Base-by-base conservation (phyloP, 2,888 invertebrate genomes). In the Ptilodon capucinus region DNA sequence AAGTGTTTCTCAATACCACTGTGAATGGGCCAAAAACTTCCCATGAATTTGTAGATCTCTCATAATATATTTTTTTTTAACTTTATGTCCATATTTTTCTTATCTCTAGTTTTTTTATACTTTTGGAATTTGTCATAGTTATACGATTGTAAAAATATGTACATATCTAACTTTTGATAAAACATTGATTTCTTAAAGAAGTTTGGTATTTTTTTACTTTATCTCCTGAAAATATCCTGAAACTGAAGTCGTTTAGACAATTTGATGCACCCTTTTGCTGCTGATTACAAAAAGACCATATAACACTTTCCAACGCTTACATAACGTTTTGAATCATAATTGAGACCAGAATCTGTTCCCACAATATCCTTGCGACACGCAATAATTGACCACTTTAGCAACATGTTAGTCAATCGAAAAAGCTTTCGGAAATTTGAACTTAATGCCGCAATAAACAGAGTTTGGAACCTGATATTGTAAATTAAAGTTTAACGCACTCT, bases 321-420 rank as follows among this genome's bases (percentile, higher is more conserved):
- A 17, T 36, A 36, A 18, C 18, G 1, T 17, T 18, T 36, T 18
- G 11, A 17, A n/a, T 34, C 14, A 34, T 5, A 34, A 11, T 21
- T 21, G 35, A 34, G 25, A 44, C 41, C 39, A 44, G 36, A 36
- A 32, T 23, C 21, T 42, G 30, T 25, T 38, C 38, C 39, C 39
- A 39, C 38, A 42, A 44, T 45, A 43, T 40, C 41, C 36, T 43
- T 45, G 46, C 44, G 19, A 28, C 47, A 42, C 47, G 44, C 44
- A 49, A 57, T 57, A 53, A 57, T 50, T 48, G 45, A 21, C 13
- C 39, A 19, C 19, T 39, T 21, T 5, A n/a, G n/a, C 19, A 2
- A 14, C 36, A 8, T 39, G 13, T 18, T 36, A n/a, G 14, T 36
- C 18, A 18, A 36, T 11, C 18, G n/a, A 11, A 18, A 36, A 36